Base-by-base conservation (phyloP, 2,888 invertebrate species). In the Muscina levida region DNA sequence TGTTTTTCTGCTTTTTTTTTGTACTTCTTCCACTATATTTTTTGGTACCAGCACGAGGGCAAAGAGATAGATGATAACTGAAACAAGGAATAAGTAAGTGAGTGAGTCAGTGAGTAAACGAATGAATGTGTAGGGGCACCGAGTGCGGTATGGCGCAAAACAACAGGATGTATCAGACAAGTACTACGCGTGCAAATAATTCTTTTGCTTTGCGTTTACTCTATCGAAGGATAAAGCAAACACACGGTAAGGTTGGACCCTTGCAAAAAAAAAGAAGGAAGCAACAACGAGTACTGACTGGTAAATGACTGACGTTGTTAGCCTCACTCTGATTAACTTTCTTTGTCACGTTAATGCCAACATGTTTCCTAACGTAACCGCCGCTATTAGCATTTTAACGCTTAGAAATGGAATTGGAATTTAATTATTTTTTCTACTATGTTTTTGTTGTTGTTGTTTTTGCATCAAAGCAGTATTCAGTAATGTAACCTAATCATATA, bases 311-410 rank as follows among this genome's bases (percentile, higher is more conserved):
- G 84, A 86, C 88, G 88, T 87, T 85, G 87, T 86, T 87, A 88
- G 86, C 87, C 88, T 85, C 83, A 83, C 87, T 62, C 39, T 87
- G 87, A 88, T 88, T 87, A 88, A 85, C 85, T 87, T 87, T 87
- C 84, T 79, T 76, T 74, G 80, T 82, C 80, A 82, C 74, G 77
- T 70, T 74, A 78, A 76, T 65, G 77, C 77, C 67, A 82, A 76
- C 82, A 79, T 71, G 78, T 78, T 82, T 76, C 42, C 71, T 8
- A 68, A 77, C 11, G 74, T 37, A 72, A 72, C 77, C 71, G 5
- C 62, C 72, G 19, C 67, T 79, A 78, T 72, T 72, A 82, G 66
- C 59, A 77, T 82, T 79, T 46, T 24, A 65, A 77, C 67, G 71
- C 46, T 71, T 67, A 66, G 46, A 57, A 73, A 59, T 65, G 51